phyloP scores from a whole-genome alignment of 2,113 vertebrate genomes.

The Amblyornis subalaris region DNA sequence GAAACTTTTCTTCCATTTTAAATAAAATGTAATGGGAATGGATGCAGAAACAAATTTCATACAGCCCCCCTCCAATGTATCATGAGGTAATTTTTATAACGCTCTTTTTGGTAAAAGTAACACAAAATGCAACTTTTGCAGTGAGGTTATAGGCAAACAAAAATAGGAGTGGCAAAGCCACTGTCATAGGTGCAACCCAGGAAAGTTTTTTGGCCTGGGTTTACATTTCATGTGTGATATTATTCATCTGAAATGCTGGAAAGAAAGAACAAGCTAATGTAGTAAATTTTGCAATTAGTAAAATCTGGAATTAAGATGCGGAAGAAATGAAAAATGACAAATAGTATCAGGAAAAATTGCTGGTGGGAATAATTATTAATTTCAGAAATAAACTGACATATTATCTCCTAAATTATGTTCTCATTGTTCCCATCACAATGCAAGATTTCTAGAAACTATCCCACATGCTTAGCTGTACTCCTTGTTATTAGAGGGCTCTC shows the following conservation, averaged over 20 bases:
- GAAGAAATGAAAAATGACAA: not conserved
- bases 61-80: not conserved
- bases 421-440: not conserved
- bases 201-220: not conserved
- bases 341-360: not conserved
- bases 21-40: not conserved
- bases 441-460: not conserved
- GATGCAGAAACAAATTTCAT: not conserved
- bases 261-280: not conserved
- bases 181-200: not conserved
- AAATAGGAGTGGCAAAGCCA: not conserved
- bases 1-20: not conserved
- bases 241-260: not conserved
- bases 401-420: not conserved
- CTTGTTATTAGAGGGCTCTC: not conserved
- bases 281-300: not conserved
- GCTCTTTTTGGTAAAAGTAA: not conserved
- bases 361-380: not conserved
- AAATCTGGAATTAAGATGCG: not conserved
- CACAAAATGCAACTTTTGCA: not conserved
- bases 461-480: not conserved
- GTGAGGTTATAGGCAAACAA: not conserved
- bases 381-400: not conserved
- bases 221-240: not conserved
- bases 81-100: accelerated